Base-by-base conservation (phyloP, 2,113 vertebrate species). In the Tapirus terrestris region DNA sequence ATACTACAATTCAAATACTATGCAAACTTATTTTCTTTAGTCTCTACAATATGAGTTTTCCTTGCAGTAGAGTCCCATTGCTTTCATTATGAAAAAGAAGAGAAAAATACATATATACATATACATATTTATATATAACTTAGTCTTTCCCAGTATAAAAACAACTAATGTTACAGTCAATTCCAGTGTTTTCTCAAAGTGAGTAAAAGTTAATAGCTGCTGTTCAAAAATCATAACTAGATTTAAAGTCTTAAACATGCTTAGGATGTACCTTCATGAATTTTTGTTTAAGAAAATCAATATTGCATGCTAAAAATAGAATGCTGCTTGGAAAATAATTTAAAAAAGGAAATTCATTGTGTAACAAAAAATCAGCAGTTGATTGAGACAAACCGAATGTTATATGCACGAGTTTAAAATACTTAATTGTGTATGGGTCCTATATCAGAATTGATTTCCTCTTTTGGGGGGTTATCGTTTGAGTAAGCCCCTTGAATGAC, bases 351-450 rank as follows among this genome's bases (percentile, higher is more conserved):
- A 95, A 89, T 86, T 83, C 17, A 89, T n/a, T 76, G 9, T 87
- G 6, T 76, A 96, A 80, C 63, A 73, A 31, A 87, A 81, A 11
- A 97, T 84, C 77, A 92, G 36, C 36, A 94, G 21, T 39, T 96
- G 94, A 97, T 93, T 96, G 80, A 97, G 83, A 97, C 53, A 97
- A 86, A 98, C 89, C 0, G 20, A 87, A 86, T 97, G 43, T 61
- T 96, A 23, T 33, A 83, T 88, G 93, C 75, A 90, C 94, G 83
- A 92, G 89, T 95, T 95, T 83, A 97, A 94, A 94, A 87, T 36
- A 70, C 17, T 85, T 97, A 91, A 93, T 84, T 96, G 60, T 95
- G 20, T 94, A 96, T 97, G 75, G 60, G 77, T 88, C 36, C n/a
- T 84, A 43, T 25, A 92, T 96, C 27, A 90, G 82, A 97, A 96